phyloP scores from a whole-genome alignment of 2,888 invertebrate species.

The Colletes collaris region DNA sequence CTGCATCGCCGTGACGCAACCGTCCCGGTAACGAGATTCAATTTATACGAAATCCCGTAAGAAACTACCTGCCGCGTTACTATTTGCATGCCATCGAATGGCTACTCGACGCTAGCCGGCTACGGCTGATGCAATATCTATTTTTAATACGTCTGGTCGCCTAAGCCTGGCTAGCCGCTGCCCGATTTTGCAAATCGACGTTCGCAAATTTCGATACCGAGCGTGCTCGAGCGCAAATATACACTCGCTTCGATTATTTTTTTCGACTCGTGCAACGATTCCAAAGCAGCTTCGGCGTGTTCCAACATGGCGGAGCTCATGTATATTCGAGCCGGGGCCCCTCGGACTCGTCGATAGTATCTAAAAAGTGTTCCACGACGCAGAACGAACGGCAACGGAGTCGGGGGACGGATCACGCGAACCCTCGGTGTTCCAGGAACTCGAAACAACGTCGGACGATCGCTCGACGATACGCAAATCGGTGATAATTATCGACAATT shows the following conservation, averaged over 20 bases:
- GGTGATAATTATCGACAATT: slow-evolving; percentile 17
- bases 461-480: slow-evolving; percentile 46
- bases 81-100: slow-evolving; percentile 48
- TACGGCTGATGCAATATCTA: slow-evolving; percentile 51
- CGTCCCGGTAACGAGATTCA: slow-evolving; percentile 44
- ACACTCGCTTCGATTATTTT: too few relatives aligned
- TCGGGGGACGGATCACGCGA: slow-evolving; percentile 26
- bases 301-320: neutral
- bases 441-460: slow-evolving; percentile 11
- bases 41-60: slow-evolving; percentile 54
- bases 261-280: too few relatives aligned
- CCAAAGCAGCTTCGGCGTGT: too few relatives aligned
- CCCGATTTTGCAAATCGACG: slow-evolving; percentile 34
- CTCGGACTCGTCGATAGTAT: slow-evolving; percentile 24
- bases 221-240: neutral
- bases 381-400: slow-evolving; percentile 20
- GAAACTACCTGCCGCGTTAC: slow-evolving; percentile 27
- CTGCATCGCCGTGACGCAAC: slow-evolving; percentile 7
- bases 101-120: slow-evolving; percentile 18
- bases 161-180: slow-evolving; percentile 9
- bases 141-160: slow-evolving; percentile 44
- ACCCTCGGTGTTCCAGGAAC: slow-evolving; percentile 27
- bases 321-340: slow-evolving; percentile 1
- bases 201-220: neutral
- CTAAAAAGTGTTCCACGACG: slow-evolving; percentile 32